Evolutionary conservation across 2,113 vertebrate species (phyloP), one percentile per base, ranked within the genome.

Genomic region (Trematocara nigrifrons): DNA sequence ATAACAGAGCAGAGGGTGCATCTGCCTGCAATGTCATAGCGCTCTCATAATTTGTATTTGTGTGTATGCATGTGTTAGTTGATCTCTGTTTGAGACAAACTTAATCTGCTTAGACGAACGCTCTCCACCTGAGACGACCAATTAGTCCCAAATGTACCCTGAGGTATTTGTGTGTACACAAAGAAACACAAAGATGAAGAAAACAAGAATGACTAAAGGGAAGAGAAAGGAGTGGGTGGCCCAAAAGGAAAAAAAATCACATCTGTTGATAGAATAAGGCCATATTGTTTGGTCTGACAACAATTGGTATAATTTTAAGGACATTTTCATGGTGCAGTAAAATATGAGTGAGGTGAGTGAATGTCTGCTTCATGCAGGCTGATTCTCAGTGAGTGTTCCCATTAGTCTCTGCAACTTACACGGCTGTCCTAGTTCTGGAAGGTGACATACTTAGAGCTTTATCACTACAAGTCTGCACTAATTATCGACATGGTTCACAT

Each of bases 401-500:
- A 87, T 89, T 77, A 87, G 87, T 52, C 80, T 80, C 84, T 80
- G 84, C 84, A 89, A 92, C 80, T 89, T 69, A 40, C 80, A 74
- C 83, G 79, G 93, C 85, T 90, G 94, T 83, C 93, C 93, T 85
- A 94, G 64, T 94, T 95, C 84, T 87, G 79, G 83, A 94, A 94
- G 94, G 94, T 95, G 94, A 93, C 93, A 95, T 89, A 94, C 84
- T 95, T 95, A 92, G 52, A 89, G 90, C 89, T 87, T 79, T 77
- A 92, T 91, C 89, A 81, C 86, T 16, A 82, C 83, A 89, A 76
- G 81, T 84, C 84, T 89, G 87, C 47, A 31, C 90, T 90, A 94
- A 92, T 94, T 92, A 94, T 90, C 86, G 87, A 79, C 79, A 53
- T 71, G 80, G 59, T 88, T 94, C 80, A 86, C 82, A 66, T 87